Conservation (phyloP, 2,113 vertebrate species). For the Tenrec ecaudatus region DNA sequence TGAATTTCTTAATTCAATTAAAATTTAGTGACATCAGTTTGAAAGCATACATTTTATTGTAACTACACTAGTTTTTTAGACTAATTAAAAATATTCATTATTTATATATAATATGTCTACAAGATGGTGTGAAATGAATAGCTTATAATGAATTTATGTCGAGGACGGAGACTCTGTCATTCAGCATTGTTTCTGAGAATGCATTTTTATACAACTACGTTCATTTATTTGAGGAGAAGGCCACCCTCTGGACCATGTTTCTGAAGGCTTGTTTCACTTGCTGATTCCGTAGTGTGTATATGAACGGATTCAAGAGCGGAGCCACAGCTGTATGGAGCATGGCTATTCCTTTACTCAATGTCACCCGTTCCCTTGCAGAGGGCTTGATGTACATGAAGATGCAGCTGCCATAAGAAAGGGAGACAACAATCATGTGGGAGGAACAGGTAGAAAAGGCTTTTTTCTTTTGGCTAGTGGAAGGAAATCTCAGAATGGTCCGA, state of each 20-base stretch:
- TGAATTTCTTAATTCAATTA: not conserved
- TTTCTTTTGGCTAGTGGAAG: slow-evolving; percentile 64
- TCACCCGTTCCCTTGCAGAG: slow-evolving; percentile 70
- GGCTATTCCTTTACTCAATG: slow-evolving; percentile 80
- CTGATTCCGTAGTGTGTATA: slow-evolving; percentile 80
- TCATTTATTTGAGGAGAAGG: slow-evolving; percentile 46
- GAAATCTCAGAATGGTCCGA: slow-evolving; percentile 69
- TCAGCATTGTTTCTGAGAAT: not conserved
- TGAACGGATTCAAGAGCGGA: slow-evolving; percentile 80
- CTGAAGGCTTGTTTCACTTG: slow-evolving; percentile 77
- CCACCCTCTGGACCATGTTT: slow-evolving; percentile 46
- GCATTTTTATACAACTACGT: not conserved
- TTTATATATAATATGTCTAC: not conserved
- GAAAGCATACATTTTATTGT: not conserved
- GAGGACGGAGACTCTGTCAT: not conserved
- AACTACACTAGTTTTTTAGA: not conserved
- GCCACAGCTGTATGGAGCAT: slow-evolving; percentile 79
- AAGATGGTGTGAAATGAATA: not conserved
- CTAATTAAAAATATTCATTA: not conserved
- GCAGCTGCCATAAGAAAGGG: slow-evolving; percentile 79
- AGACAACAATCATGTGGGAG: slow-evolving; percentile 77
- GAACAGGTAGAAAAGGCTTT: slow-evolving; percentile 81
- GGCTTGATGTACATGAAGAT: slow-evolving; percentile 85
- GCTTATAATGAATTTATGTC: not conserved
- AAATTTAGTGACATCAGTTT: not conserved